phyloP scores from a whole-genome alignment of 2,113 vertebrate species.

The Hippocampus barbouri region DNA sequence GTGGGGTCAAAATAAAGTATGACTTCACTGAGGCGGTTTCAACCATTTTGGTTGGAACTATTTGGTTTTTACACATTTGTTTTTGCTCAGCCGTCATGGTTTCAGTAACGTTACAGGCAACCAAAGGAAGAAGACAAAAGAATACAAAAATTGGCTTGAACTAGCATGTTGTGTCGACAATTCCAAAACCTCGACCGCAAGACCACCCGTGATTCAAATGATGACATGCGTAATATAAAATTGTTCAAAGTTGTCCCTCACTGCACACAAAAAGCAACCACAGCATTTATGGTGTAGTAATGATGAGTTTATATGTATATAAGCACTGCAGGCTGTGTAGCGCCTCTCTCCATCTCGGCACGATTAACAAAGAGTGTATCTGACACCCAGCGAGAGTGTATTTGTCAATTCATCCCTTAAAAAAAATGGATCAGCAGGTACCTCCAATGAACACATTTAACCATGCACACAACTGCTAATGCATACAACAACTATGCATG shows the following conservation, averaged over 20 bases:
- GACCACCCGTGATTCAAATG: no score
- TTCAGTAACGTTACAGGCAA: slow-evolving; percentile 36
- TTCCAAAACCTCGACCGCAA: no score
- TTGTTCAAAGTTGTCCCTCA: no score
- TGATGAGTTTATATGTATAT: no score
- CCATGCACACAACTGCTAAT: no score
- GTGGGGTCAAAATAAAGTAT: slow-evolving; percentile 25
- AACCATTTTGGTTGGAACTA: neutral
- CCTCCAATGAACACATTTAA: slow-evolving; percentile 42
- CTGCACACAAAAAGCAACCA: no score
- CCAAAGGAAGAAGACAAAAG: neutral
- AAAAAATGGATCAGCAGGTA: slow-evolving; percentile 63
- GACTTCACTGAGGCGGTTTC: slow-evolving; percentile 46
- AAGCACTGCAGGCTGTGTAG: no score
- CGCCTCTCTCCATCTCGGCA: slow-evolving; percentile 44
- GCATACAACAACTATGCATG: slow-evolving; percentile 32
- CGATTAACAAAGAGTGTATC: slow-evolving; percentile 43
- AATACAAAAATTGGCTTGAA: no score
- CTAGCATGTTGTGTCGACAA: no score
- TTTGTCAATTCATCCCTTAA: slow-evolving; percentile 58
- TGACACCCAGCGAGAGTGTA: slow-evolving; percentile 55
- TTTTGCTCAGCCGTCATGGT: neutral
- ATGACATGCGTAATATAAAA: no score
- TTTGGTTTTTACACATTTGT: neutral
- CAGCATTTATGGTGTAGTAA: no score